Evolutionary conservation across 2,888 invertebrate genomes (phyloP).

Genomic region (Dendrolimus pini): DNA sequence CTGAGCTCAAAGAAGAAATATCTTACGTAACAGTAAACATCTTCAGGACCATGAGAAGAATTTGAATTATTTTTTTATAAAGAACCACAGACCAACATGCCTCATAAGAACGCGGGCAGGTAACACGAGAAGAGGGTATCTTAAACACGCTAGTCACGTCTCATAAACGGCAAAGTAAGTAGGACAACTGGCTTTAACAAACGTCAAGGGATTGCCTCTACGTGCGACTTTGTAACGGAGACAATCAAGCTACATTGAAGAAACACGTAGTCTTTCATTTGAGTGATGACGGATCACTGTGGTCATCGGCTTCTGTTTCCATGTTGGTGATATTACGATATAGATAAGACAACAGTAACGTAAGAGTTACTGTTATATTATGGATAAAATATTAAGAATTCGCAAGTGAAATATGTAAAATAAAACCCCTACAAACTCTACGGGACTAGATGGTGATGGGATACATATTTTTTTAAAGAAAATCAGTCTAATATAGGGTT

Average conservation of each 20-base stretch:
- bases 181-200: conserved; percentile 23
- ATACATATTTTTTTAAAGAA: no score
- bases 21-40: conserved; percentile 7
- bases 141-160: conserved; percentile 27
- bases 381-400: no score
- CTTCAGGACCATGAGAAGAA: background rate
- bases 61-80: background rate
- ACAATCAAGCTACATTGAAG: background rate
- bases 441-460: no score
- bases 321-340: no score
- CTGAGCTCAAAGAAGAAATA: conserved; percentile 26
- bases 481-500: no score
- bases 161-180: conserved; percentile 23
- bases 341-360: no score
- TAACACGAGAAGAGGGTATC: conserved; percentile 18
- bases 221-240: background rate
- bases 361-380: no score
- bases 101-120: conserved; percentile 12
- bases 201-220: conserved; percentile 11
- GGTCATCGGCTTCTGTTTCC: no score
- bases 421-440: no score
- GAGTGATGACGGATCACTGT: no score
- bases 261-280: no score
- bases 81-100: background rate
- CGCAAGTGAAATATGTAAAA: no score